Evolutionary conservation across 1,140 invertebrate species (phyloP), one percentile per base, ranked within the genome.

Genomic region (Bombus ignitus): DNA sequence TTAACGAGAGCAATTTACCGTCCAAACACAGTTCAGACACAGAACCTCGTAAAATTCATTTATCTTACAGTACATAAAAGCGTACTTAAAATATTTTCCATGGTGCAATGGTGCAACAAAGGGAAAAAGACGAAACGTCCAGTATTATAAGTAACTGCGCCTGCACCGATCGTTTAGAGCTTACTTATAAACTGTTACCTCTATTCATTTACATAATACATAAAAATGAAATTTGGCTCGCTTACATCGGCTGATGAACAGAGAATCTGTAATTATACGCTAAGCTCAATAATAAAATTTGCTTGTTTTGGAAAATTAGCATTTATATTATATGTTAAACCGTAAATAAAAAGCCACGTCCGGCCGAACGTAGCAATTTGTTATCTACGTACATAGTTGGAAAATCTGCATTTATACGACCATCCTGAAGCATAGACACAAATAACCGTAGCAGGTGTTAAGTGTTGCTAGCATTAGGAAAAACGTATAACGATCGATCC

Each of bases 321-420:
- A 66, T 75, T 75, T 66, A 39, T 39, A 66, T 66, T 13, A 39
- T 9, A 37, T 9, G 22, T 8, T 9, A 22, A 44, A 32, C 9
- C 2, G 12, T 32, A 62, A 73, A 53, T 18, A 53, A 53, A 44
- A 65, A 65, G 62, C 2, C n/a, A 15, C 28, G 9, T 32, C 25
- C 10, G 18, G 12, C n/a, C 12, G 5, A 47, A 25, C n/a, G 3
- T 22, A n/a, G 44, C 47, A 57, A 65, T 76, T 68, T 76, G 62
- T 66, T 15, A 12, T 12, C 13, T 59, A 59, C 22, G 10, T 59
- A 13, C 22, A 59, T 59, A 13, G 22, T 32, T 9, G n/a, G 8
- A 28, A 44, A 77, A 83, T 78, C 78, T 79, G 39, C 83, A 79
- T 84, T 84, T 59, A 79, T 47, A 79, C 47, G 66, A 62, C 3